Evolutionary conservation across 2,888 invertebrate genomes (phyloP), one percentile per base, ranked within the genome.

Genomic region (Oscheius sp.): DNA sequence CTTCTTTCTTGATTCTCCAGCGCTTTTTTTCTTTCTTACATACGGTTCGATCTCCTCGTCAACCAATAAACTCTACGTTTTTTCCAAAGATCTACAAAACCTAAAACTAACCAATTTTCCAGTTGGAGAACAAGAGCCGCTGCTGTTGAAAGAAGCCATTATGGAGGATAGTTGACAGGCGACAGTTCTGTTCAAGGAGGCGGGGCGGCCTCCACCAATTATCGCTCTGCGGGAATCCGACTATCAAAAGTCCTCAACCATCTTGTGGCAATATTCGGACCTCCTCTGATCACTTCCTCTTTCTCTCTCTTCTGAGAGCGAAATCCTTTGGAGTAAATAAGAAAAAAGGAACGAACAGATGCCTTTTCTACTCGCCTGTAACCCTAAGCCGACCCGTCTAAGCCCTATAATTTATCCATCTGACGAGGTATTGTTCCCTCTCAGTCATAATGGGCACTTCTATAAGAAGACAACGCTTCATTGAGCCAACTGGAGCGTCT

Each of bases 41-140:
- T 85, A 85, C 29, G 85, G 85, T 65, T 85, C 85, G 20, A 85
- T 65, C 37, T 84, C 80, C 29, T 82, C 84, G 10, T 79, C 79
- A 4, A 37, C 39, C 29, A 67, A 34, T 8, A 57, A 27, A 57
- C 33, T 23, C 20, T 23, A 34, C 55, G 25, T 17, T 20, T 4
- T 6, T 12, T 12, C 3, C 5, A 17, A 25, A 20, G 23, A 58
- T 25, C 37, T n/a, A 20, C 5, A 58, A 58, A n/a, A 20, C 20
- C 12, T n/a, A 5, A 8, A n/a, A 37, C 33, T n/a, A 10, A 58
- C 58, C 20, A 58, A n/a, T 58, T 37, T 58, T 27, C 23, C 45
- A 12, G 63, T 48, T 17, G 63, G 48, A 27, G 63, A 48, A 12
- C 46, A 63, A 12, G 33, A 48, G 33, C 23, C 20, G 31, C 63